Conservation (phyloP, 2,888 invertebrate species). For the Troides helena region DNA sequence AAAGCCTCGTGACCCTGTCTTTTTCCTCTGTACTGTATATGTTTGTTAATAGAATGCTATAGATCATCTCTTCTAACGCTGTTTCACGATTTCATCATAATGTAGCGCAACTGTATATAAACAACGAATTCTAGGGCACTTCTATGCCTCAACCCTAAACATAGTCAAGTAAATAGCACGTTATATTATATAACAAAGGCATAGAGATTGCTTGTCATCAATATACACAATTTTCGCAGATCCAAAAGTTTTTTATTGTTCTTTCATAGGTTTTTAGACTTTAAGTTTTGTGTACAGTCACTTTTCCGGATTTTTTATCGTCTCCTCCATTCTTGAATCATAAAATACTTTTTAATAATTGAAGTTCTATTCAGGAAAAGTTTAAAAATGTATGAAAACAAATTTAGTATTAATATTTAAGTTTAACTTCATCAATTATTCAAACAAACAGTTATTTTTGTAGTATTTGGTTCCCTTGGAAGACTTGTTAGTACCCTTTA, state of each 20-base stretch:
- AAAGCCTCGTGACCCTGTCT: conserved; percentile 21
- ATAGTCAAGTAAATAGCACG: not conserved
- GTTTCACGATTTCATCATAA: not conserved
- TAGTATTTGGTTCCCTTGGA: no score
- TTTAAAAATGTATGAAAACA: no score
- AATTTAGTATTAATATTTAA: no score
- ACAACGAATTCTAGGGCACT: not conserved
- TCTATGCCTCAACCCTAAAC: not conserved
- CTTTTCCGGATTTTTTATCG: no score
- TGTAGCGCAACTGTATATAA: not conserved
- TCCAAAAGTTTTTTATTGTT: not conserved
- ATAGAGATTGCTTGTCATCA: not conserved
- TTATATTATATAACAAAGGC: not conserved
- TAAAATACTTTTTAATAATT: no score
- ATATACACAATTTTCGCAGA: not conserved
- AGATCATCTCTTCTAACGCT: not conserved
- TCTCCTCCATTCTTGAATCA: no score
- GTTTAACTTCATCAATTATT: no score
- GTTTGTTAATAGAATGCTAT: conserved; percentile 6
- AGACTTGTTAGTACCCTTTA: no score
- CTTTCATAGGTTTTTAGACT: not conserved
- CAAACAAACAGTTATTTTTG: no score
- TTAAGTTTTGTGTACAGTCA: no score
- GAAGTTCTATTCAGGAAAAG: no score
- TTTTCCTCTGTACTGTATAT: conserved; percentile 6